Percentiles rank a stretch among this genome's conserved stretches.
phyloP scores from a whole-genome alignment of 1,140 invertebrate genomes.

The Panulirus ornatus region DNA sequence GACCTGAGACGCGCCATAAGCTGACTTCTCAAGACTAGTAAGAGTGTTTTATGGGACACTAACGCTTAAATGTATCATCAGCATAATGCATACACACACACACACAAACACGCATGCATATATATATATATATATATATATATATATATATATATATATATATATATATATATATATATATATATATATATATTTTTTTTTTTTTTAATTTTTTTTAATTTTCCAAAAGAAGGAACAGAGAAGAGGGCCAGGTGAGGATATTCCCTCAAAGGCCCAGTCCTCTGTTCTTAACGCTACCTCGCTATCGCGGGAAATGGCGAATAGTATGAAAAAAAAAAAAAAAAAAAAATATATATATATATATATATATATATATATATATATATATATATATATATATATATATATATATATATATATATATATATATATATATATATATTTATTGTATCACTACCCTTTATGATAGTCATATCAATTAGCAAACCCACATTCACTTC shows the following conservation, averaged over 20 bases:
- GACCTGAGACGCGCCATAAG: background rate
- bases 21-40: background rate
- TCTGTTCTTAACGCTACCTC: too few relatives aligned
- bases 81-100: too few relatives aligned
- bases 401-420: slow-evolving; percentile 14
- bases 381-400: slow-evolving; percentile 14
- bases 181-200: background rate
- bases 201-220: background rate
- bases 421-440: slow-evolving; percentile 14
- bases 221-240: too few relatives aligned
- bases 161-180: background rate
- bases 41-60: background rate
- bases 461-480: background rate
- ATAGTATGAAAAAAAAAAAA: too few relatives aligned
- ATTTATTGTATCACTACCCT: background rate
- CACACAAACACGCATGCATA: too few relatives aligned
- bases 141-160: background rate
- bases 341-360: slow-evolving; percentile 1
- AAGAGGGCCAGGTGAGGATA: too few relatives aligned
- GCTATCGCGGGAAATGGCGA: too few relatives aligned
- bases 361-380: slow-evolving; percentile 14
- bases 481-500: too few relatives aligned
- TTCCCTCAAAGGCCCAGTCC: too few relatives aligned
- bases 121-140: background rate
- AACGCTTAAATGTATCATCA: too few relatives aligned